A percentile compares a stretch with the other conserved stretches of the same genome.
These are phyloP conservation scores for Phrixothrix hirtus DNA, from an alignment of 2,888 invertebrate genomes.

Conservation along the genomic window DNA sequence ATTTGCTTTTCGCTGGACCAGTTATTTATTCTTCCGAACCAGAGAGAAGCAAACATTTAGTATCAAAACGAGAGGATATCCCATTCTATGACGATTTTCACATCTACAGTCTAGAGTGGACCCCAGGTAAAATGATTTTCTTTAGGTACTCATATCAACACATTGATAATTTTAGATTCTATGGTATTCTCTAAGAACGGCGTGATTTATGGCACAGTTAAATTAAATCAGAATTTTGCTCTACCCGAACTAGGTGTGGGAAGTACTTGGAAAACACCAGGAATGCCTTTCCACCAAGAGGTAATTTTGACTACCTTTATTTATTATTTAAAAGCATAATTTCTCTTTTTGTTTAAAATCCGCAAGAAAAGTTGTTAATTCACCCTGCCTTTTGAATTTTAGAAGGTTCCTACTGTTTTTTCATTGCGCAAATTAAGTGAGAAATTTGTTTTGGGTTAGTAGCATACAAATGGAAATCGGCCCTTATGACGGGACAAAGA, in stretches of 20 bases:
- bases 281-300: conserved; percentile 58
- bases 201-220: conserved; percentile 47
- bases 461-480: too few relatives aligned
- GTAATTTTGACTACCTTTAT: too few relatives aligned
- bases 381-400: too few relatives aligned
- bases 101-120: conserved; percentile 68
- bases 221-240: conserved; percentile 24
- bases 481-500: too few relatives aligned
- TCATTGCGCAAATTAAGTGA: too few relatives aligned
- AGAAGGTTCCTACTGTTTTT: too few relatives aligned
- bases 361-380: too few relatives aligned
- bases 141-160: too few relatives aligned
- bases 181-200: conserved; percentile 53
- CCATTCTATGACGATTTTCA: conserved; percentile 66
- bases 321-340: too few relatives aligned
- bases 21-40: conserved; percentile 51
- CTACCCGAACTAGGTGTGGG: conserved; percentile 19
- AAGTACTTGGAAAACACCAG: conserved; percentile 30
- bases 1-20: conserved; percentile 60
- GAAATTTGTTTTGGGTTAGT: too few relatives aligned
- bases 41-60: conserved; percentile 51
- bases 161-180: conserved; percentile 41
- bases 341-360: too few relatives aligned
- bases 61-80: conserved; percentile 34
- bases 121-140: conserved; percentile 56